Evolutionary conservation across 2,113 vertebrate genomes (phyloP).

Genomic region (Archocentrus centrarchus): DNA sequence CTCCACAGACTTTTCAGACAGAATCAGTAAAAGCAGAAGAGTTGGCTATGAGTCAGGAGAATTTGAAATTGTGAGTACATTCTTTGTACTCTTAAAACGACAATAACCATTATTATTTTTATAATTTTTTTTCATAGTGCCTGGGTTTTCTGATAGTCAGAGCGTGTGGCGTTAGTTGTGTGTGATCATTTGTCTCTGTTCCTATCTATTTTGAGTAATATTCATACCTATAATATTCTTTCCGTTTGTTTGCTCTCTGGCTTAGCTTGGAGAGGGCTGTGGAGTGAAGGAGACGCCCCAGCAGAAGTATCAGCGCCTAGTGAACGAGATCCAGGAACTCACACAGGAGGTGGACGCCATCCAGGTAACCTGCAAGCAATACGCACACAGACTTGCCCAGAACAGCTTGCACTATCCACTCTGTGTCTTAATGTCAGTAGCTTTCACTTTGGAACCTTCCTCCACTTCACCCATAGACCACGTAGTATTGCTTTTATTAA

Average conservation of each 20-base stretch:
- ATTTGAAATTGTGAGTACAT: conserved; percentile 90
- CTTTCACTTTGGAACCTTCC: background rate
- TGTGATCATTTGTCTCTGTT: background rate
- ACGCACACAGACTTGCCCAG: background rate
- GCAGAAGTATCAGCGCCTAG: conserved; percentile 94
- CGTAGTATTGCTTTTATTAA: background rate
- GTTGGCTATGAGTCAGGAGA: conserved; percentile 95
- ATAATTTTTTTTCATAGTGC: background rate
- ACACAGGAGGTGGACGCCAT: conserved; percentile 90
- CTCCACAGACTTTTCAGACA: conserved; percentile 93
- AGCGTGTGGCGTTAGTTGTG: background rate
- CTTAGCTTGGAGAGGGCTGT: conserved; percentile 89
- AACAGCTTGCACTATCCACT: background rate
- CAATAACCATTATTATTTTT: background rate
- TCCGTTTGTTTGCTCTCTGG: background rate
- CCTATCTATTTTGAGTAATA: background rate
- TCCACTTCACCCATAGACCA: background rate
- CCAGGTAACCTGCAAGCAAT: conserved; percentile 80
- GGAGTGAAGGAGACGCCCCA: conserved; percentile 93
- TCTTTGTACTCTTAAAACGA: background rate
- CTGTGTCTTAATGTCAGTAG: background rate
- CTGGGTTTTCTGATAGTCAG: conserved; percentile 16
- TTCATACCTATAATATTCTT: conserved; percentile 1
- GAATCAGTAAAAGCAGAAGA: conserved; percentile 88
- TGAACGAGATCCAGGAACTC: conserved; percentile 94